Evolutionary conservation across 2,888 invertebrate species (phyloP), one percentile per base, ranked within the genome.

Genomic region (Coelinius sp.): DNA sequence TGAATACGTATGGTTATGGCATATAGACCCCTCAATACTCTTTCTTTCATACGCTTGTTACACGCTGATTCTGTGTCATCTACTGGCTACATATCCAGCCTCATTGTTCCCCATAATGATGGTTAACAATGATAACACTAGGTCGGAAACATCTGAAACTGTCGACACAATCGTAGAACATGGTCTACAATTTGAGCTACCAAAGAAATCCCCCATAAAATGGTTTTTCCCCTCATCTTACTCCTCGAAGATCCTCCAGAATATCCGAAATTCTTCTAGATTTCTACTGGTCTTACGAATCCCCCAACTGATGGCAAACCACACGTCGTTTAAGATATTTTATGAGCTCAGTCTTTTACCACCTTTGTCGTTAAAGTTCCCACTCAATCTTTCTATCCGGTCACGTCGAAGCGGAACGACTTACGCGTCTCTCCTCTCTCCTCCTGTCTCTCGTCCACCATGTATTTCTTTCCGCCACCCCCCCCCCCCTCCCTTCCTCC

Each of bases 381-480:
- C 63, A 46, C 44, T 68, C 56, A 65, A 70, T 56, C 35, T 17
- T 56, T 44, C 38, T 68, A 64, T 68, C 68, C 73, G 63, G 52
- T 64, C 56, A 68, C 71, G 62, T 71, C 64, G 69, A 53, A 65
- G 27, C 24, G 22, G 31, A 62, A 59, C 59, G 46, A 64, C 68
- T 66, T 27, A 46, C 35, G 20, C 24, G 53, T 73, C 38, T 63
- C 31, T 25, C 35, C 38, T 59, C 69, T 63, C 70, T 68, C 70
- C 70, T 49, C 68, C 71, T 72, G 64, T 52, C n/a, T 59, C 27
- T 46, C 46, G 35, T n/a, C 25, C 53, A 62, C 35, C 27, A n/a
- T 24, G 35, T 66, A 53, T 70, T 69, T 67, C n/a, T 71, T 70
- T 69, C 71, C 67, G 68, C 66, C 72, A 70, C 53, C 73, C 25